Base-by-base conservation (phyloP, 2,888 invertebrate genomes). In the Trichogramma dendrolimi region DNA sequence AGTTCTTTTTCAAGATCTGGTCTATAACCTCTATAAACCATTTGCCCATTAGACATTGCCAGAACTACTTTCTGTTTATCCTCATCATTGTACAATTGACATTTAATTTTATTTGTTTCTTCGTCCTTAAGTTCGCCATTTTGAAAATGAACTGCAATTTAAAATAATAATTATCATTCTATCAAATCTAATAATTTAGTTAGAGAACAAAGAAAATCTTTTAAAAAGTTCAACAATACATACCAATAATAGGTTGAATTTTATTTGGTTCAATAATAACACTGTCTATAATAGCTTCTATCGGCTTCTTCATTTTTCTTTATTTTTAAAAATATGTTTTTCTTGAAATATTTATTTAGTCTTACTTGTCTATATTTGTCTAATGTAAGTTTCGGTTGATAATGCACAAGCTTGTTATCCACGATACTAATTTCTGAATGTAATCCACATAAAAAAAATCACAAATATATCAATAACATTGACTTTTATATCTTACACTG, bases 211-310 rank as follows among this genome's bases (percentile, higher is more conserved):
- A 27, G 27, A 27, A 2, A 27, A 27, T 10, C 8, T 11, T 52
- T 47, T 38, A 41, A 10, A 5, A 50, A 51, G 10, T 42, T 4
- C 1, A n/a, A 44, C 11, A 27, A n/a, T 41, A 40, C 10, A 39
- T 62, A 77, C 77, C 77, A 58, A 77, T 73, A 43, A 77, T 75
- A 1, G 77, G 77, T 63, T 76, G 76, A 58, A 77, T 71, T 65
- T 73, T 74, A 1, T 67, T 62, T 1, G 75, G 70, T 8, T 75
- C 58, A n/a, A 72, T 67, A 27, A 72, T 62, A 11, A 77, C 75
- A 10, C 75, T 72, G 27, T 75, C 74, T 7, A 77, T 74, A 42
- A 72, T 62, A 0, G 69, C 75, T 60, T 75, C 69, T 2, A 73
- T 53, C 4, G 69, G 65, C 48, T 57, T 60, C 50, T 69, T 71